These are phyloP conservation scores for Miniopterus natalensis DNA, from an alignment of 2,113 vertebrate species.

Conservation along the genomic window DNA sequence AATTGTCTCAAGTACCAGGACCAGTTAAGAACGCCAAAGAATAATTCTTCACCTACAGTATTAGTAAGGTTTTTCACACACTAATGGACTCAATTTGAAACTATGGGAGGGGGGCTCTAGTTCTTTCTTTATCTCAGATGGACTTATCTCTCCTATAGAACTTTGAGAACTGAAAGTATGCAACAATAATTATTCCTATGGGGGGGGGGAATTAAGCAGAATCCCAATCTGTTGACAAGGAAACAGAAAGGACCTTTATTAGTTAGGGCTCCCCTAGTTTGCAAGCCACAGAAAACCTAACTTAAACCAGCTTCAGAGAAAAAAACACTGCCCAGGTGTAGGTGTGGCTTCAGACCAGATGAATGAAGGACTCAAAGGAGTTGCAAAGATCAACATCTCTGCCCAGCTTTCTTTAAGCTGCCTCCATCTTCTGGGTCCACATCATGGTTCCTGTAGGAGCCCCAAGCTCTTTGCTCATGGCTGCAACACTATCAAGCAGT, in stretches of 20 bases:
- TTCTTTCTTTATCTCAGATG: not conserved
- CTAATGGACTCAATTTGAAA: not conserved
- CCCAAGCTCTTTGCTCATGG: not conserved
- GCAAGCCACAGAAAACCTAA: not conserved
- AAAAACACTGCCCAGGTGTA: not conserved
- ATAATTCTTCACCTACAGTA: not conserved
- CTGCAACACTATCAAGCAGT: not conserved
- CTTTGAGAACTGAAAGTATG: not conserved
- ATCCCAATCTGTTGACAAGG: not conserved
- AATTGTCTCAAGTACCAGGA: not conserved
- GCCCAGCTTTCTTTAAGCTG: not conserved
- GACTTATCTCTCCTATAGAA: not conserved
- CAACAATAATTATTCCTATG: not conserved
- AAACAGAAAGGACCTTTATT: not conserved
- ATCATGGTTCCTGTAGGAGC: not conserved
- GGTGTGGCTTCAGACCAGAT: not conserved
- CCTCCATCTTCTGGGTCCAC: not conserved
- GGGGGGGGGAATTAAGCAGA: not conserved
- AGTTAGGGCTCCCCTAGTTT: not conserved
- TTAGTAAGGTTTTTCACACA: not conserved
- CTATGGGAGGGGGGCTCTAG: not conserved
- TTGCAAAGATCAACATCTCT: not conserved
- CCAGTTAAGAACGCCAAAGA: not conserved
- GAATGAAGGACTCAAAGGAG: not conserved
- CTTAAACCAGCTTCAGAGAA: not conserved